A percentile compares a stretch with the other conserved stretches of the same genome.
Conservation (phyloP, 1,140 invertebrate genomes). For the Bicyclus anynana region DNA sequence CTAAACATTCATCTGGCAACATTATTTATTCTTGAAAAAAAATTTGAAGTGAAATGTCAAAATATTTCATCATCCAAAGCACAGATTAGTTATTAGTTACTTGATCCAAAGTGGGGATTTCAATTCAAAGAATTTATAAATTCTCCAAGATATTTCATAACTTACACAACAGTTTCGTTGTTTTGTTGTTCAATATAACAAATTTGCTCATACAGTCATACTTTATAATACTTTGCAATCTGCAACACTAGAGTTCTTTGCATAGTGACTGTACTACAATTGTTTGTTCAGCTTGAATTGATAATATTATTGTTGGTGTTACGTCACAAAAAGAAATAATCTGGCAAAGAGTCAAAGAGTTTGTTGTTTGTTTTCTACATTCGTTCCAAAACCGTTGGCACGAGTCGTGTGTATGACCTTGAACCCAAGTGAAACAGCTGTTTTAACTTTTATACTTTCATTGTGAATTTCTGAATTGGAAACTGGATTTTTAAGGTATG, state of each 20-base stretch:
- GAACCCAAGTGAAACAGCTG: constrained; percentile 54
- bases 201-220: background rate
- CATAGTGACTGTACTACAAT: constrained; percentile 11
- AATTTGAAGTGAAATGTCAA: constrained; percentile 38
- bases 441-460: constrained; percentile 14
- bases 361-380: constrained; percentile 48
- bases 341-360: constrained; percentile 49
- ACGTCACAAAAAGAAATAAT: constrained; percentile 59
- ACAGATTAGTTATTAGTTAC: no score
- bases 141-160: constrained; percentile 29
- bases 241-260: background rate
- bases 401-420: constrained; percentile 50
- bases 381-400: constrained; percentile 36
- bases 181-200: background rate
- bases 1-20: background rate
- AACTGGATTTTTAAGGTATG: background rate
- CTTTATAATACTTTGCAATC: background rate
- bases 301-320: constrained; percentile 52
- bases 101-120: constrained; percentile 32
- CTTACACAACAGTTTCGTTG: constrained; percentile 32
- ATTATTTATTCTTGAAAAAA: background rate
- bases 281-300: constrained; percentile 49
- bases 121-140: constrained; percentile 29
- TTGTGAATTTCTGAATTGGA: background rate
- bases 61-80: constrained; percentile 49